Conservation (phyloP, 2,113 vertebrate species). For the Chitala chitala region DNA sequence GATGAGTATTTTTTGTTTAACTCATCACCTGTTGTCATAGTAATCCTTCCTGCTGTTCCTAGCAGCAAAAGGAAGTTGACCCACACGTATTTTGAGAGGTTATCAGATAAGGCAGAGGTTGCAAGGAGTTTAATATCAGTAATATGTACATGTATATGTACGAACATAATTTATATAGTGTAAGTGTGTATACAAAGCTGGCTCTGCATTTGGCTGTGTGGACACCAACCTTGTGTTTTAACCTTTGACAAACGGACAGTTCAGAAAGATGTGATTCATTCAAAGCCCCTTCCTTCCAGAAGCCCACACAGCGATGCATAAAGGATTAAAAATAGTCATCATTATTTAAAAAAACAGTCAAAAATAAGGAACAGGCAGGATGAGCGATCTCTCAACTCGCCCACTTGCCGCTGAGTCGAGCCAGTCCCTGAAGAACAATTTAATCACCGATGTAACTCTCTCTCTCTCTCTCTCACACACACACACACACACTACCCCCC, state of each 20-base stretch:
- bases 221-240: not conserved
- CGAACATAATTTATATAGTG: not conserved
- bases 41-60: not conserved
- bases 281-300: conserved; percentile 34
- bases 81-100: not conserved
- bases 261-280: conserved; percentile 52
- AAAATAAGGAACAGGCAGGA: conserved; percentile 41
- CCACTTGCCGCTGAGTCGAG: conserved; percentile 40
- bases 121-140: no score
- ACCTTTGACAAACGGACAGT: conserved; percentile 46
- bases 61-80: not conserved
- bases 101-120: not conserved
- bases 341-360: conserved; percentile 47
- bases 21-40: not conserved
- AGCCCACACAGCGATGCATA: conserved; percentile 51
- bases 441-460: conserved; percentile 1
- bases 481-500: no score
- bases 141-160: not conserved
- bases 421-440: conserved; percentile 30
- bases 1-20: no score
- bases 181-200: not conserved
- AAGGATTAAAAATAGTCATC: conserved; percentile 60
- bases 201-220: not conserved
- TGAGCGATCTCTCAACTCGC: conserved; percentile 29
- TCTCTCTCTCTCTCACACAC: conserved; percentile 19